Evolutionary conservation across 2,888 invertebrate species (phyloP).

Genomic region (Blera fallax): DNA sequence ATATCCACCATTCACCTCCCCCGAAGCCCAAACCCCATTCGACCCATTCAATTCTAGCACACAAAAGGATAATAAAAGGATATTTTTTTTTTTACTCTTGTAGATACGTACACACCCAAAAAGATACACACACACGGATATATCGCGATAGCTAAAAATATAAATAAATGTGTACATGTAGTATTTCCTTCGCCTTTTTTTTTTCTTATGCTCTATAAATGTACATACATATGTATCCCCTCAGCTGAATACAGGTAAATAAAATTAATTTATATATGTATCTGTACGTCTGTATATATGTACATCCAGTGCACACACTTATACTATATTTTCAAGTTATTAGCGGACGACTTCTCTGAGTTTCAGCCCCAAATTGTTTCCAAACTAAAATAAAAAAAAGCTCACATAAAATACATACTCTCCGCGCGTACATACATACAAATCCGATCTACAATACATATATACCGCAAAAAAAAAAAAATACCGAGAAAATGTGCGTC

Average conservation of each 20-base stretch:
- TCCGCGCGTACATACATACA: too few relatives aligned
- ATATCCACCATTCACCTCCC: not conserved
- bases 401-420: not conserved
- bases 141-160: conserved; percentile 44
- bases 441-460: too few relatives aligned
- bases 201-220: not conserved
- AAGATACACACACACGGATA: conserved; percentile 7
- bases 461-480: not conserved
- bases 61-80: conserved; percentile 56
- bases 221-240: not conserved
- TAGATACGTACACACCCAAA: conserved; percentile 39
- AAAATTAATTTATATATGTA: not conserved
- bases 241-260: not conserved
- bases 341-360: not conserved
- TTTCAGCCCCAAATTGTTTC: not conserved
- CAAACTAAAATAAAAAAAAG: not conserved
- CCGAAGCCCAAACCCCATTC: too few relatives aligned
- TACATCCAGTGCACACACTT: not conserved
- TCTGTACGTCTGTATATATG: not conserved
- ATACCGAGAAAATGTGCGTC: not conserved
- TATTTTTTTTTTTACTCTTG: conserved; percentile 21
- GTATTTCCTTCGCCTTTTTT: too few relatives aligned
- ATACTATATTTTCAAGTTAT: not conserved
- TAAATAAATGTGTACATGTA: conserved; percentile 15
- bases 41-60: conserved; percentile 23